Percentiles rank a stretch among this genome's conserved stretches.
These are phyloP conservation scores for Aviceda subcristata DNA, from an alignment of 2,113 vertebrate species.

Conservation along the genomic window DNA sequence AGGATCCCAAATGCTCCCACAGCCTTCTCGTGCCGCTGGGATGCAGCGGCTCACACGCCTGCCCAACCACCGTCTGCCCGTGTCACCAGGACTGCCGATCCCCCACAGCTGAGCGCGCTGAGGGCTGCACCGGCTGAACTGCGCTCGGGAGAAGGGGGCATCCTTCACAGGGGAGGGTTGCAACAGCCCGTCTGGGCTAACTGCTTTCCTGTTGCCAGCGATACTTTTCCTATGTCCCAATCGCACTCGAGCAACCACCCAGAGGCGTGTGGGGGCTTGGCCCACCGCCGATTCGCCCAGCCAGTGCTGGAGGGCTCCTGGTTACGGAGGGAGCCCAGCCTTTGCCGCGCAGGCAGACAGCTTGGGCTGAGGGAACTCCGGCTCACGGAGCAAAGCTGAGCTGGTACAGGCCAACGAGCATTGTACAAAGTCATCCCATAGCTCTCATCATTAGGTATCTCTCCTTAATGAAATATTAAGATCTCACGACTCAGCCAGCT, in stretches of 20 bases:
- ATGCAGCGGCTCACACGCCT: background rate
- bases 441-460: background rate
- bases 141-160: background rate
- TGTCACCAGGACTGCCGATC: fast-evolving
- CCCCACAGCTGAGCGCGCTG: fast-evolving
- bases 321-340: fast-evolving
- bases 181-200: background rate
- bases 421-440: fast-evolving
- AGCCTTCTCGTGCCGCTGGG: background rate
- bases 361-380: background rate
- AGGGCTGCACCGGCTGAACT: background rate
- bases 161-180: background rate
- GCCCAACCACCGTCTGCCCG: background rate
- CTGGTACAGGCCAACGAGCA: fast-evolving
- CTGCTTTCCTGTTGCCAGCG: background rate
- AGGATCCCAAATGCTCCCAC: background rate
- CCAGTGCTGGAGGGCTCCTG: fast-evolving
- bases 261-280: background rate
- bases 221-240: background rate
- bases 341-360: background rate
- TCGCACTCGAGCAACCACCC: background rate
- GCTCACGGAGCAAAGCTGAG: fast-evolving
- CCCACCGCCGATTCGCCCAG: fast-evolving
- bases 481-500: no score
- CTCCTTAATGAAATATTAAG: no score